Evolutionary conservation across 2,888 invertebrate genomes (phyloP).

Genomic region (Macaria liturata): DNA sequence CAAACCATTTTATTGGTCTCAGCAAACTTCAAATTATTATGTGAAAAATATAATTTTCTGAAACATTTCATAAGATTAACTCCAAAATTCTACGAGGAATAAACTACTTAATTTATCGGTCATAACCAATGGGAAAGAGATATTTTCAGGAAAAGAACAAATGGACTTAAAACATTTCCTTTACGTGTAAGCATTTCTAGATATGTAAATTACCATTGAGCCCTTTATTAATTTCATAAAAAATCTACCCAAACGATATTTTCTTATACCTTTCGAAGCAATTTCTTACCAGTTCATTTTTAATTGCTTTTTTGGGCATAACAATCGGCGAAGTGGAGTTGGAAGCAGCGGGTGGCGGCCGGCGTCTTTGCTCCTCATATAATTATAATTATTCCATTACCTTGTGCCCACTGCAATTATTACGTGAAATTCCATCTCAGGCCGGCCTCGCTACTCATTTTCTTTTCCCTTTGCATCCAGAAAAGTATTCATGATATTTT

Average conservation of each 20-base stretch:
- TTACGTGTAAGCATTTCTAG: too few relatives aligned
- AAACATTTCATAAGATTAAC: too few relatives aligned
- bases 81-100: too few relatives aligned
- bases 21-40: too few relatives aligned
- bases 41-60: too few relatives aligned
- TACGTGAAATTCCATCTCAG: conserved; percentile 64
- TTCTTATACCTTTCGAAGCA: conserved; percentile 61
- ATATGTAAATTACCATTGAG: too few relatives aligned
- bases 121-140: too few relatives aligned
- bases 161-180: too few relatives aligned
- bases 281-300: conserved; percentile 69
- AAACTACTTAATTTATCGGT: too few relatives aligned
- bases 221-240: not conserved
- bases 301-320: conserved; percentile 78
- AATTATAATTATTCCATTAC: conserved; percentile 82
- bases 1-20: too few relatives aligned
- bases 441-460: conserved; percentile 45
- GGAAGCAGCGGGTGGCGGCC: conserved; percentile 73
- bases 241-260: conserved; percentile 34
- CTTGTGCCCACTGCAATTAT: conserved; percentile 73
- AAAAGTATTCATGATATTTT: conserved; percentile 17
- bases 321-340: conserved; percentile 69
- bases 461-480: conserved; percentile 23
- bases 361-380: conserved; percentile 70
- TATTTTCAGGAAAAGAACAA: too few relatives aligned